Base-by-base conservation (phyloP, 2,888 invertebrate genomes). In the Euspilapteryx auroguttella region DNA sequence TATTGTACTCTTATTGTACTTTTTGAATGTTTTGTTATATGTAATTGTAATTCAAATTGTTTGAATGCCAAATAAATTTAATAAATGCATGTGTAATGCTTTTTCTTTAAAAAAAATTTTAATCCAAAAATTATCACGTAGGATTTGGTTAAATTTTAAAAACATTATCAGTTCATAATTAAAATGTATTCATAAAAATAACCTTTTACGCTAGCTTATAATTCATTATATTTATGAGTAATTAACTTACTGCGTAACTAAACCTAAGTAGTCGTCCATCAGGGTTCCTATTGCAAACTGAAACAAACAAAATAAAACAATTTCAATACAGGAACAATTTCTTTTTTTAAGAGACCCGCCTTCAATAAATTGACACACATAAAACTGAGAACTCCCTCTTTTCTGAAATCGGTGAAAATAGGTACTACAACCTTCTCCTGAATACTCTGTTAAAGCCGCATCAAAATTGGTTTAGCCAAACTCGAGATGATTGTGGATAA, bases 261-360 rank as follows among this genome's bases (percentile, higher is more conserved):
- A 69, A 46, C 98, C 98, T 49, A 99, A 75, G 59, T 92, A 99
- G 73, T 99, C 98, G 50, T 99, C 98, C 98, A 99, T 99, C 29
- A 99, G 77, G 1, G 98, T 97, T 37, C 98, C 98, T 63, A 99
- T 98, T 2, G 97, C 97, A 79, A 99, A 99, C 93, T 94, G 78
- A 50, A 85, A 85, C 41, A 44, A 44, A 55, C 53, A 47, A 37
- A 36, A 29, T 32, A n/a, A 14, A 11, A 28, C 21, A 17, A 10
- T 27, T 22, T 29, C 17, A 24, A 30, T 14, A 31, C 28, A 14
- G 10, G 24, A 26, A 30, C 25, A 31, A 14, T 28, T 25, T 13
- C 6, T 20, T n/a, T n/a, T n/a, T n/a, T n/a, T n/a, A n/a, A n/a
- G n/a, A n/a, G n/a, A n/a, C n/a, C n/a, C n/a, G n/a, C n/a, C n/a